A percentile compares a stretch with the other conserved stretches of the same genome.
Conservation (phyloP, 2,113 vertebrate species). For the Spea bombifrons region DNA sequence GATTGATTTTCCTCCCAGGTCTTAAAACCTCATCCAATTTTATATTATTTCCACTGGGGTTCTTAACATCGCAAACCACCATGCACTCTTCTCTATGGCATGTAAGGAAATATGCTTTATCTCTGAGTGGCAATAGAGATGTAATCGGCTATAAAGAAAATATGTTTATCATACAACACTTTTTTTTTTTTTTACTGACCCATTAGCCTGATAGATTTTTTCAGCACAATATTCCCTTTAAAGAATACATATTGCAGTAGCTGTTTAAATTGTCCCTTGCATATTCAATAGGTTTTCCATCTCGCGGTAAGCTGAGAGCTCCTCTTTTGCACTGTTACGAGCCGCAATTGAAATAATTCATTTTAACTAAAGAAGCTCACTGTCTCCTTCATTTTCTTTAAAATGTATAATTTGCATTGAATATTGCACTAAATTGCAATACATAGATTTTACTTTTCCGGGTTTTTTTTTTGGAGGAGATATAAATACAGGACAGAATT, state of each 20-base stretch:
- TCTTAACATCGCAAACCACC: constrained; percentile 70
- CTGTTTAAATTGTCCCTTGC: constrained; percentile 11
- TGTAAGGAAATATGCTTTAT: constrained; percentile 64
- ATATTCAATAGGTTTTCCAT: constrained; percentile 6
- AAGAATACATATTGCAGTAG: constrained; percentile 11
- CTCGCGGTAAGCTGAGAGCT: background rate
- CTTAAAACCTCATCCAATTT: constrained; percentile 69
- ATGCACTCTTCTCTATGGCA: constrained; percentile 67
- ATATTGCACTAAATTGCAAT: background rate
- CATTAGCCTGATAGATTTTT: constrained; percentile 27
- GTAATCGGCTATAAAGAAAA: constrained; percentile 49
- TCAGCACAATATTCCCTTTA: background rate
- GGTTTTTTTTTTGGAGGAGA: background rate
- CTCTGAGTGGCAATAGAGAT: constrained; percentile 55
- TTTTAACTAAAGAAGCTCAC: constrained; percentile 1
- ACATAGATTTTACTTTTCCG: background rate
- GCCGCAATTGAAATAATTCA: constrained; percentile 6
- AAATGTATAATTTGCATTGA: background rate
- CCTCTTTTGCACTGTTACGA: background rate
- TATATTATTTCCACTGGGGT: constrained; percentile 67
- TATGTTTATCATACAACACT: constrained; percentile 50
- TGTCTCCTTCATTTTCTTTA: constrained; percentile 2
- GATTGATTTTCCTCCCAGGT: constrained; percentile 79
- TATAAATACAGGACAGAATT: background rate
- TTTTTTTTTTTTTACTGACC: constrained; percentile 27